A percentile compares a stretch with the other conserved stretches of the same genome.
Evolutionary conservation across 1,140 invertebrate genomes (phyloP).

Genomic region (Sycobia sp.): DNA sequence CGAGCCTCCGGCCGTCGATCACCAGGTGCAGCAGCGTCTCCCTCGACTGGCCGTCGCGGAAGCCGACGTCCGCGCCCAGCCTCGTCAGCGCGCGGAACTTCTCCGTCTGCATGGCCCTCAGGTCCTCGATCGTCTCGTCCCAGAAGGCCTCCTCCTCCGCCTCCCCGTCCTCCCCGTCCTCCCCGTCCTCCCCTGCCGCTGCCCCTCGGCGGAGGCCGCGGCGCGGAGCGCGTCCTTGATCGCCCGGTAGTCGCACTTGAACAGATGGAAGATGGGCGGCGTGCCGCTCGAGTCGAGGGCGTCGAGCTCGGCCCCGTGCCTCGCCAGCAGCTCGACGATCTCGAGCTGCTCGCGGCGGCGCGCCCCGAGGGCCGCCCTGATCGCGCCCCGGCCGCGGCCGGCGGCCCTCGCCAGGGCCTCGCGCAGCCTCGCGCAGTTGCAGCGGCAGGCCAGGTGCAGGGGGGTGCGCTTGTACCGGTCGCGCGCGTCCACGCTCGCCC

Average conservation of each 20-base stretch:
- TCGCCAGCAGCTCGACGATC: slow-evolving; percentile 16
- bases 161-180: not conserved
- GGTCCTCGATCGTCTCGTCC: not conserved
- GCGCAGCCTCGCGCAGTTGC: slow-evolving; percentile 2
- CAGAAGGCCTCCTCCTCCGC: not conserved
- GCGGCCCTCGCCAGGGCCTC: no score
- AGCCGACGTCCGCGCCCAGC: not conserved
- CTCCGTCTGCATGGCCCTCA: not conserved
- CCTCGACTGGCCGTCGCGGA: not conserved
- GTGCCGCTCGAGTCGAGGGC: slow-evolving; percentile 15
- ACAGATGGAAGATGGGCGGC: slow-evolving; percentile 13
- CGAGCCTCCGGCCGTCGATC: slow-evolving; percentile 2
- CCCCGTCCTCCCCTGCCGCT: no score
- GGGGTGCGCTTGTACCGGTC: slow-evolving; percentile 11
- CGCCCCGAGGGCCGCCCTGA: not conserved
- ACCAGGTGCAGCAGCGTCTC: slow-evolving; percentile 19
- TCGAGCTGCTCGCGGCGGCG: slow-evolving; percentile 5
- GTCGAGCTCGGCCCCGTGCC: not conserved
- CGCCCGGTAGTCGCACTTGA: slow-evolving; percentile 14
- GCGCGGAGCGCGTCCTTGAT: no score
- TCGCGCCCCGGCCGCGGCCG: not conserved
- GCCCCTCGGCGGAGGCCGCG: no score
- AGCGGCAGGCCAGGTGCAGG: slow-evolving; percentile 19
- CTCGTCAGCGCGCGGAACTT: slow-evolving; percentile 4
- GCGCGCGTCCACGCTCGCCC: slow-evolving; percentile 16